phyloP scores from a whole-genome alignment of 2,888 invertebrate genomes.

The Bellardia bayeri region DNA sequence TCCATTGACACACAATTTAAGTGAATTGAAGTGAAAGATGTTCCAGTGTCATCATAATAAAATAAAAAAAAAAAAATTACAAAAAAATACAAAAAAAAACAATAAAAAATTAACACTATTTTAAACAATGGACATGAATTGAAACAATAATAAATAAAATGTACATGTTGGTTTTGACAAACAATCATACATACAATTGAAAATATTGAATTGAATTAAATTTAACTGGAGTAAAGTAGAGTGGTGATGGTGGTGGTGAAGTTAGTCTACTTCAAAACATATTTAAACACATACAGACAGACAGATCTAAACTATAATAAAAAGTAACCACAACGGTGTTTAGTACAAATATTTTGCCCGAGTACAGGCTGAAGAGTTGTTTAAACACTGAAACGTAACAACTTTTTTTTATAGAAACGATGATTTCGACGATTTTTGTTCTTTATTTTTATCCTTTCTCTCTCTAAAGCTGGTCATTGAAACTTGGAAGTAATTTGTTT shows the following conservation, averaged over 20 bases:
- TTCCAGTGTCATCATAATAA: constrained; percentile 69
- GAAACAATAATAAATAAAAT: constrained; percentile 53
- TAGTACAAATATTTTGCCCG: background rate
- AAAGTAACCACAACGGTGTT: constrained; percentile 51
- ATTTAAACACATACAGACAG: constrained; percentile 22
- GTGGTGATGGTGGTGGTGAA: constrained; percentile 24
- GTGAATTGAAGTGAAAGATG: constrained; percentile 69
- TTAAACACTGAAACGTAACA: too few species aligned
- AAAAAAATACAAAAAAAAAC: constrained; percentile 36
- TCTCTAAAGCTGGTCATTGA: too few species aligned
- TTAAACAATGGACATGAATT: constrained; percentile 48
- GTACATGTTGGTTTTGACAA: constrained; percentile 36
- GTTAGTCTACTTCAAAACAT: constrained; percentile 41
- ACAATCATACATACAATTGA: constrained; percentile 47
- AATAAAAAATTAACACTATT: constrained; percentile 61
- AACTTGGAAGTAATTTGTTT: too few species aligned
- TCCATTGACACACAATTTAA: constrained; percentile 64
- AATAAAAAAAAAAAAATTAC: constrained; percentile 41
- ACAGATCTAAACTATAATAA: constrained; percentile 10
- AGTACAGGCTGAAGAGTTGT: background rate
- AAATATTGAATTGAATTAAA: constrained; percentile 60
- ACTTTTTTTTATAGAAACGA: too few species aligned
- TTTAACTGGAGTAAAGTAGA: constrained; percentile 14
- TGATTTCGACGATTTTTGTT: too few species aligned
- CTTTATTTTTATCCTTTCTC: too few species aligned